Conservation (phyloP, 2,113 vertebrate species). For the Amphilophus citrinellus region DNA sequence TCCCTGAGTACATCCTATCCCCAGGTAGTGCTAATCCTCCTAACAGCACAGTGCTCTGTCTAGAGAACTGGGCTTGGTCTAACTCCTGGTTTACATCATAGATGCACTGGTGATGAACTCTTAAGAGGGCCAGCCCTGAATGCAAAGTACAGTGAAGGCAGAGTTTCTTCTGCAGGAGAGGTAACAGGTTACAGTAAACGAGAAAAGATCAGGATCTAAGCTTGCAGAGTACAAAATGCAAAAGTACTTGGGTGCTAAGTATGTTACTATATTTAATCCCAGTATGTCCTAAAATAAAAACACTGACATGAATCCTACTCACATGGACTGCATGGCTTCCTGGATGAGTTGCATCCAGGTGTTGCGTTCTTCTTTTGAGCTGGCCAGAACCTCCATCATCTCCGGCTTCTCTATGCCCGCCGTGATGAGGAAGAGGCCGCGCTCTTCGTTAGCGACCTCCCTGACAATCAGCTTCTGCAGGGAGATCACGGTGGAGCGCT, state of each 20-base stretch:
- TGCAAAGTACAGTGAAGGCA: not conserved
- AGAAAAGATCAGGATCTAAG: not conserved
- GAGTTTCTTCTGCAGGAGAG: not conserved
- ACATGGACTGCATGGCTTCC: conserved; percentile 92
- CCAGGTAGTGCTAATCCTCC: conserved; percentile 71
- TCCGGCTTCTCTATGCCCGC: conserved; percentile 89
- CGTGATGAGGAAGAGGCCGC: conserved; percentile 95
- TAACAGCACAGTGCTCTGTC: conserved; percentile 61
- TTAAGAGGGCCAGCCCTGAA: conserved; percentile 1
- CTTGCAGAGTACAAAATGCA: not conserved
- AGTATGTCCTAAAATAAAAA: not conserved
- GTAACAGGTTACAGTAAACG: not conserved
- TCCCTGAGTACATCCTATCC: conserved; percentile 72
- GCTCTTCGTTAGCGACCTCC: conserved; percentile 97
- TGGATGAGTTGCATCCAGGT: conserved; percentile 94
- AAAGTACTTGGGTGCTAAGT: not conserved
- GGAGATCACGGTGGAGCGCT: conserved; percentile 95
- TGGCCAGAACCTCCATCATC: conserved; percentile 95
- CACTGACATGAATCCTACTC: conserved; percentile 66
- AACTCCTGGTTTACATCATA: conserved; percentile 51
- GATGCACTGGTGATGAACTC: conserved; percentile 8
- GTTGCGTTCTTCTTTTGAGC: conserved; percentile 93
- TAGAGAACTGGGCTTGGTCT: conserved; percentile 47
- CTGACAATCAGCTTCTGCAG: conserved; percentile 97
- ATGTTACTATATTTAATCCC: not conserved